Percentiles rank a stretch among this genome's conserved stretches.
Conservation (phyloP, 2,888 invertebrate genomes). For the Drosophila merina region DNA sequence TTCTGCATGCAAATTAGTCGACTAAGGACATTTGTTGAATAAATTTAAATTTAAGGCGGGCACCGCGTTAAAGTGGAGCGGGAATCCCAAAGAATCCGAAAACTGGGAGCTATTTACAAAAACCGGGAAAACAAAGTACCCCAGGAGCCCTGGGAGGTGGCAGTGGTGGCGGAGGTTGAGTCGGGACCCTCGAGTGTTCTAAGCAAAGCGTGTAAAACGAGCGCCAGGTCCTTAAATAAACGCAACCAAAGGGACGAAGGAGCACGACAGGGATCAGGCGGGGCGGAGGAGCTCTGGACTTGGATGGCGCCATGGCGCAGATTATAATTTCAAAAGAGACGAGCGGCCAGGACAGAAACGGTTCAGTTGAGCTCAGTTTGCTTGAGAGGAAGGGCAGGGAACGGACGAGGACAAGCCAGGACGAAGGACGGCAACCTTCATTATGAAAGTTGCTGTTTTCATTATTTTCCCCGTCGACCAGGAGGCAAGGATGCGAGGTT, state of each 20-base stretch:
- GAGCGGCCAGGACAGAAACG: constrained; percentile 44
- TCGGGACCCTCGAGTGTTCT: constrained; percentile 47
- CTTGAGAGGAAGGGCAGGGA: constrained; percentile 3
- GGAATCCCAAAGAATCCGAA: constrained; percentile 45
- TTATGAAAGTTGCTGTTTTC: constrained; percentile 81
- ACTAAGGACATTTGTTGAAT: constrained; percentile 67
- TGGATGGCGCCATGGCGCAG: constrained; percentile 66
- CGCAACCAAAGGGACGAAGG: constrained; percentile 36
- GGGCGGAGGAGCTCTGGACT: constrained; percentile 15
- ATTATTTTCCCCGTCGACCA: constrained; percentile 74
- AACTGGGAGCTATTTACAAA: constrained; percentile 61
- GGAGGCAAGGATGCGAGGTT: constrained; percentile 37
- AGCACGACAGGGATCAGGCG: constrained; percentile 18
- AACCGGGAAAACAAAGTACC: constrained; percentile 44
- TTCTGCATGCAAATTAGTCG: constrained; percentile 75
- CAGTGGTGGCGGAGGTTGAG: constrained; percentile 9
- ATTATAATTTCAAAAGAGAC: constrained; percentile 81
- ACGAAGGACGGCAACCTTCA: constrained; percentile 60
- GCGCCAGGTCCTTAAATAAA: constrained; percentile 69
- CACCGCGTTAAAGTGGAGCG: constrained; percentile 8
- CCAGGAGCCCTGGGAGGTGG: constrained; percentile 33
- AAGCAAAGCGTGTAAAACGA: constrained; percentile 66
- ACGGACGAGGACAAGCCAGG: constrained; percentile 36
- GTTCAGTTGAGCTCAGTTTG: constrained; percentile 39
- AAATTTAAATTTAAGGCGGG: constrained; percentile 50